These are phyloP conservation scores for Bradysia coprophila DNA, from an alignment of 1,140 invertebrate genomes.

Conservation along the genomic window DNA sequence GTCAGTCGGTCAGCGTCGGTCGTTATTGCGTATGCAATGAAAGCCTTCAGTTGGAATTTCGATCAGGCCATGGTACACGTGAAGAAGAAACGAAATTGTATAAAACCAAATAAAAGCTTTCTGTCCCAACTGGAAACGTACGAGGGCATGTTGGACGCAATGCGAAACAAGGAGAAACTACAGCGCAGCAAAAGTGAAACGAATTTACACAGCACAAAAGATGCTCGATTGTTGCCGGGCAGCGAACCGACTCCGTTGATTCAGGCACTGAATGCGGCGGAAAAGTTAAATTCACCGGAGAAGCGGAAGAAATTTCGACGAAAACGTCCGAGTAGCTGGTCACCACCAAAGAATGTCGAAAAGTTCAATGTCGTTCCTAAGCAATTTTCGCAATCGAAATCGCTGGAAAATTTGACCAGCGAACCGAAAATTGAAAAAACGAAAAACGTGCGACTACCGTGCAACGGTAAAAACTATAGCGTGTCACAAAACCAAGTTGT, in stretches of 20 bases:
- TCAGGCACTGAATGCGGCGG: constrained; percentile 27
- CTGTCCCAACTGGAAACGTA: constrained; percentile 88
- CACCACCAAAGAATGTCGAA: constrained; percentile 14
- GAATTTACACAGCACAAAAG: constrained; percentile 46
- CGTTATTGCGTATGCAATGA: constrained; percentile 96
- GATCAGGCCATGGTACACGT: constrained; percentile 77
- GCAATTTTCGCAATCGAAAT: constrained; percentile 27
- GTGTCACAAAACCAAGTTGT: constrained; percentile 79
- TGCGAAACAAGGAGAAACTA: constrained; percentile 85
- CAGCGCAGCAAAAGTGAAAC: constrained; percentile 86
- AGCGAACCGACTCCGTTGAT: constrained; percentile 35
- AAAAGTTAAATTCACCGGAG: constrained; percentile 16
- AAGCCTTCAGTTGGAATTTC: constrained; percentile 88
- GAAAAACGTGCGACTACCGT: constrained; percentile 61
- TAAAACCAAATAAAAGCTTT: constrained; percentile 92
- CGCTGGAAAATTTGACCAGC: constrained; percentile 40
- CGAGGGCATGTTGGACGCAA: constrained; percentile 86
- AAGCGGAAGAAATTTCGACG: constrained; percentile 14
- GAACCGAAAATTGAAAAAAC: constrained; percentile 13
- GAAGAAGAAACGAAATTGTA: constrained; percentile 74
- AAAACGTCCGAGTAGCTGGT: constrained; percentile 21
- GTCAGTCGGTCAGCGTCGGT: constrained; percentile 95
- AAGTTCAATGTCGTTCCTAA: constrained; percentile 16
- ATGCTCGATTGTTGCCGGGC: constrained; percentile 30
- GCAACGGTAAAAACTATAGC: constrained; percentile 68